Conservation (phyloP, 1,140 invertebrate genomes). For the Anoplophora glabripennis region DNA sequence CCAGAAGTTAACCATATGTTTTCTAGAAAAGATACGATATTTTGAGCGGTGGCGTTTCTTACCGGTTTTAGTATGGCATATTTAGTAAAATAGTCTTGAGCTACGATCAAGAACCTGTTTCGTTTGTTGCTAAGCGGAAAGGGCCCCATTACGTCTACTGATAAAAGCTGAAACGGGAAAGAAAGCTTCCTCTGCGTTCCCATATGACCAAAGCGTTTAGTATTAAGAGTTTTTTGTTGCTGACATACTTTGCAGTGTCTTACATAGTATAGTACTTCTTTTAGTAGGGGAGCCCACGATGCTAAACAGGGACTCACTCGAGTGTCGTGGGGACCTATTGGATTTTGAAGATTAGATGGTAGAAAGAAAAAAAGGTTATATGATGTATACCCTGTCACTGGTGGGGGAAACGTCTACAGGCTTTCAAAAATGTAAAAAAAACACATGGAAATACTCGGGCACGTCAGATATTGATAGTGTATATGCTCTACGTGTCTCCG, state of each 20-base stretch:
- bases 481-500: no score
- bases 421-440: no score
- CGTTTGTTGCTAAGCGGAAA: conserved; percentile 16
- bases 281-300: no score
- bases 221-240: neutral
- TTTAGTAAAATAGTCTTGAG: conserved; percentile 26
- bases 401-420: no score
- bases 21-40: conserved; percentile 13
- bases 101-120: conserved; percentile 18
- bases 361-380: no score
- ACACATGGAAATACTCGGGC: no score
- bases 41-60: conserved; percentile 12
- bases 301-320: no score
- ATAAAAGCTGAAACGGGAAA: conserved; percentile 18
- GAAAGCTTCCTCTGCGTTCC: conserved; percentile 8
- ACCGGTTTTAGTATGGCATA: conserved; percentile 14
- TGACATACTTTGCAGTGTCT: neutral
- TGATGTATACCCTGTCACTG: no score
- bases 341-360: no score
- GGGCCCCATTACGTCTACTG: conserved; percentile 19
- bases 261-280: conserved; percentile 8
- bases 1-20: conserved; percentile 26
- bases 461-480: no score
- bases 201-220: conserved; percentile 4
- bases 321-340: no score